These are phyloP conservation scores for Micronycteris hirsuta DNA, from an alignment of 2,113 vertebrate genomes.

Conservation along the genomic window DNA sequence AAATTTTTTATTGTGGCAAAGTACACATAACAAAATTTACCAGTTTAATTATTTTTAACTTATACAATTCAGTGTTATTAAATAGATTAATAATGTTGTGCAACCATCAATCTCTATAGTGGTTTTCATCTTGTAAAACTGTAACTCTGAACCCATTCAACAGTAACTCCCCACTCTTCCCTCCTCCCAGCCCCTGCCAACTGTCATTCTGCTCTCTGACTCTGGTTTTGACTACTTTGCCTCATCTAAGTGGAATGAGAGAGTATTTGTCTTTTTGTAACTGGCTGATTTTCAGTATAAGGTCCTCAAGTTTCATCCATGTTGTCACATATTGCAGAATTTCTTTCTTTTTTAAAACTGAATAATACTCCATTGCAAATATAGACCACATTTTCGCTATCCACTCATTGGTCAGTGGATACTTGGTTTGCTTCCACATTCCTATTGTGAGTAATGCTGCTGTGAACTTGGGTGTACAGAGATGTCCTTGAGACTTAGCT, in stretches of 20 bases:
- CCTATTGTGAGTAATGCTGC: too few species aligned
- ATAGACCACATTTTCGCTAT: too few species aligned
- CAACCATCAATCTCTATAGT: not conserved
- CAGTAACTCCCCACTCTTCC: not conserved
- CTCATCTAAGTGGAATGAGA: not conserved
- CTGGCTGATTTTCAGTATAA: not conserved
- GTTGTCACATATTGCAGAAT: not conserved
- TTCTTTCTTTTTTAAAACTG: too few species aligned
- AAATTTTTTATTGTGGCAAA: too few species aligned
- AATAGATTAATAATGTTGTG: not conserved
- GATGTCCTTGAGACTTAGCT: too few species aligned
- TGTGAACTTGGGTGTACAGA: too few species aligned
- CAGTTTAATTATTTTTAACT: too few species aligned
- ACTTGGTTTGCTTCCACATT: too few species aligned
- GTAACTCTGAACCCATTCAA: not conserved
- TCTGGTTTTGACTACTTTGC: not conserved
- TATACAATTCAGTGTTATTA: too few species aligned
- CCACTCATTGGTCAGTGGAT: too few species aligned
- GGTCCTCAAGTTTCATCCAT: not conserved
- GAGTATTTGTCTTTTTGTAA: not conserved
- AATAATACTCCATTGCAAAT: too few species aligned
- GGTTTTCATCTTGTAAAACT: not conserved
- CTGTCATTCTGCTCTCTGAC: not conserved
- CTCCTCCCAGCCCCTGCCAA: not conserved
- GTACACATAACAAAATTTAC: too few species aligned